Conservation (phyloP, 2,888 invertebrate genomes). For the Acleris literana region DNA sequence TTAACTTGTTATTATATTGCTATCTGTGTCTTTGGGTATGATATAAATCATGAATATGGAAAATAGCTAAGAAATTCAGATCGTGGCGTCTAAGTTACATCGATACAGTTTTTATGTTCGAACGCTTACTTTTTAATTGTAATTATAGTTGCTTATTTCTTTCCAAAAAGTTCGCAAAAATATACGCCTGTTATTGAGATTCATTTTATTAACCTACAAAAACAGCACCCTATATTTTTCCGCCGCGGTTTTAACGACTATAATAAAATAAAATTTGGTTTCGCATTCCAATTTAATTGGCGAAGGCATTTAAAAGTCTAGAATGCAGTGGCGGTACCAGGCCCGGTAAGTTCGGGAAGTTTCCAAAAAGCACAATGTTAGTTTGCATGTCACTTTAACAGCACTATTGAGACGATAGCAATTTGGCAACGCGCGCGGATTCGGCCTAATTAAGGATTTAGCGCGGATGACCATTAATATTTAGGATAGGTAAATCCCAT, state of each 20-base stretch:
- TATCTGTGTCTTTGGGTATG: too few relatives aligned
- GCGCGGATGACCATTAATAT: constrained; percentile 4
- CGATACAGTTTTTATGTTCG: too few relatives aligned
- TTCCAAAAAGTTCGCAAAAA: too few relatives aligned
- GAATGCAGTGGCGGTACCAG: constrained; percentile 22
- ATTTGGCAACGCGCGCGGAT: constrained; percentile 30
- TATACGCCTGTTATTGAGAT: too few relatives aligned
- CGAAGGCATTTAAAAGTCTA: constrained; percentile 10
- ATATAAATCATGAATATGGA: too few relatives aligned
- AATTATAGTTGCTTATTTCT: too few relatives aligned
- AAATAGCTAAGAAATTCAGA: too few relatives aligned
- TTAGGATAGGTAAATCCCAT: background rate
- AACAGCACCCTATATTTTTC: background rate
- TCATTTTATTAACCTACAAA: background rate
- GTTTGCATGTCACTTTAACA: constrained; percentile 30
- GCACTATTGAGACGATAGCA: constrained; percentile 24
- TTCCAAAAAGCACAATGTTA: constrained; percentile 11
- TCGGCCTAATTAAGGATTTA: constrained; percentile 19
- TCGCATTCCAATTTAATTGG: constrained; percentile 17
- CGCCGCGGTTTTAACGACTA: background rate
- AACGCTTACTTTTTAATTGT: too few relatives aligned
- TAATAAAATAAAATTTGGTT: background rate
- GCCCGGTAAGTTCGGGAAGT: constrained; percentile 11
- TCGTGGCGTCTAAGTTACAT: too few relatives aligned
- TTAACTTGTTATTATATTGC: too few relatives aligned